Evolutionary conservation across 2,113 vertebrate genomes (phyloP), one percentile per base, ranked within the genome.

Genomic region (Zingel zingel): DNA sequence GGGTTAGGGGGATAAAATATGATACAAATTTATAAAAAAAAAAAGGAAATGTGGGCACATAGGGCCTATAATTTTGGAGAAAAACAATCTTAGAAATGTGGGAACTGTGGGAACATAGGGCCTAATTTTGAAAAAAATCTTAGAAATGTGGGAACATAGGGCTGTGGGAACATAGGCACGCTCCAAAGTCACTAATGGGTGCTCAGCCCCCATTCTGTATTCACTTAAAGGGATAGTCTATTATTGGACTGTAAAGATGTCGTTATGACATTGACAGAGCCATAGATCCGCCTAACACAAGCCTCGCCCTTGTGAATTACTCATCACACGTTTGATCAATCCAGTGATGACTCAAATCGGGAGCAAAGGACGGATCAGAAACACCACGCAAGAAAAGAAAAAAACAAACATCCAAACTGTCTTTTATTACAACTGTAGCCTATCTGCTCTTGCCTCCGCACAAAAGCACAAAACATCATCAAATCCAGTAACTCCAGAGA

Each of bases 401-500:
- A 19, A 56, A n/a, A 43, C 64, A 33, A 27, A 11, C 5, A 64
- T 54, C 54, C 57, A 59, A 72, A 61, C 18, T 18, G 23, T 3
- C 30, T 50, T 14, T 36, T 19, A 81, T 72, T 72, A n/a, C 63
- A 59, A 43, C 25, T 6, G 15, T 47, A 30, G 30, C 30, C 30
- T 33, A 82, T 36, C 59, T 79, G 75, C 63, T 51, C 67, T 13
- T 57, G 15, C 69, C 53, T 25, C 36, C 25, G 30, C 82, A 58
- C 8, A 16, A 72, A 68, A 53, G 18, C 39, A 67, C 19, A 61
- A 8, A 1, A 7, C 61, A 69, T 67, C 71, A 76, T 74, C 64
- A 78, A 68, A 67, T 88, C 85, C 63, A 45, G 43, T 12, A 83
- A 87, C 58, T 88, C 83, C 83, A 36, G 43, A 70, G 85, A 86